A percentile compares a stretch with the other conserved stretches of the same genome.
Conservation (phyloP, 2,113 vertebrate species). For the Eolophus roseicapilla region DNA sequence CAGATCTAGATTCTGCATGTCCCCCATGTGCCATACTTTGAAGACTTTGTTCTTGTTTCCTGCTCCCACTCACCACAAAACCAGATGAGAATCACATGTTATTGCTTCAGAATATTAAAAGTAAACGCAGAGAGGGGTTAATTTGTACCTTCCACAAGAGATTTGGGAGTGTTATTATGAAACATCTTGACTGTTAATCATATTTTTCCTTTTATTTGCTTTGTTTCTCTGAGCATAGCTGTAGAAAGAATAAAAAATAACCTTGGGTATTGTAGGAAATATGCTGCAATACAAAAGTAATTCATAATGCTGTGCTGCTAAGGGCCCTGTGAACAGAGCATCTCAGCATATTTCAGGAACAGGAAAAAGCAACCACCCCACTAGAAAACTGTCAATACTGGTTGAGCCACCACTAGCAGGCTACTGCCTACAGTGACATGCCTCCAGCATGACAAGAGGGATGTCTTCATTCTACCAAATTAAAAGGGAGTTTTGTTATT, state of each 20-base stretch:
- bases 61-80: not conserved
- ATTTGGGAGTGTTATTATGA: not conserved
- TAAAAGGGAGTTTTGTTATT: not conserved
- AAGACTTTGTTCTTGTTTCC: not conserved
- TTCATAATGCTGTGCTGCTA: not conserved
- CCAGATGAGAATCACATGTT: not conserved
- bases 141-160: conserved; percentile 24
- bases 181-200: not conserved
- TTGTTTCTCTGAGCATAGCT: conserved; percentile 43
- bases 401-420: not conserved
- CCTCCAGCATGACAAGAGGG: not conserved
- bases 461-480: not conserved
- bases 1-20: not conserved
- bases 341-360: not conserved
- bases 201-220: conserved; percentile 60
- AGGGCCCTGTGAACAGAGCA: not conserved
- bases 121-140: conserved; percentile 33
- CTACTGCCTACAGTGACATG: not conserved
- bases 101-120: conserved; percentile 40
- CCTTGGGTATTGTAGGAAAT: conserved; percentile 23
- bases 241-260: conserved; percentile 39
- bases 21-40: not conserved
- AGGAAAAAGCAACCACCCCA: not conserved
- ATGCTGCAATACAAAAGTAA: conserved; percentile 2
- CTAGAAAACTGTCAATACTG: not conserved